phyloP scores from a whole-genome alignment of 2,797 vertebrate species.

The Tapera naevia region DNA sequence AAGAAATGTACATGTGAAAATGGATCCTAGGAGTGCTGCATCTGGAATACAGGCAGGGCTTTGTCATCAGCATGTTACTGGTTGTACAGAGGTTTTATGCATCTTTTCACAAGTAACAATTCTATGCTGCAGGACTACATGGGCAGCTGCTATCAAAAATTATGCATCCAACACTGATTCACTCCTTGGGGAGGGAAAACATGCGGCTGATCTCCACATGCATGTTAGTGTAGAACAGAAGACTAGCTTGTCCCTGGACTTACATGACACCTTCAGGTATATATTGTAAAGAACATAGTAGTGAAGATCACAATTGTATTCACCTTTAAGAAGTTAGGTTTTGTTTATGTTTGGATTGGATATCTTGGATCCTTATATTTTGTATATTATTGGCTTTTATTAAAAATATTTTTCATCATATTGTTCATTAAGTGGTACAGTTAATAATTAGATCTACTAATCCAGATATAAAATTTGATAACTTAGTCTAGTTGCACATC shows the following conservation, averaged over 20 bases:
- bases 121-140: too few species aligned
- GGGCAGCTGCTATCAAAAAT: not conserved
- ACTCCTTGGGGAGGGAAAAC: not conserved
- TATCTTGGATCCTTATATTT: not conserved
- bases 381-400: not conserved
- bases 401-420: not conserved
- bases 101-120: not conserved
- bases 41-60: not conserved
- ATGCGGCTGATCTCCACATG: not conserved
- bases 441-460: not conserved
- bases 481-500: not conserved
- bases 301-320: not conserved
- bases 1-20: not conserved
- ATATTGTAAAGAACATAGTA: not conserved
- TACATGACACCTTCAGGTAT: not conserved
- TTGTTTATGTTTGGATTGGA: not conserved
- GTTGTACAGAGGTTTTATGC: not conserved
- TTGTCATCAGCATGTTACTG: not conserved
- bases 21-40: not conserved
- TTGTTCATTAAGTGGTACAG: not conserved
- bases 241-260: not conserved
- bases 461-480: not conserved
- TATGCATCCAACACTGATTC: not conserved
- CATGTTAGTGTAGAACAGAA: not conserved
- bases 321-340: not conserved